Percentiles rank a stretch among this genome's conserved stretches.
phyloP scores from a whole-genome alignment of 2,888 invertebrate species.

The Eucriotettix oculatus region DNA sequence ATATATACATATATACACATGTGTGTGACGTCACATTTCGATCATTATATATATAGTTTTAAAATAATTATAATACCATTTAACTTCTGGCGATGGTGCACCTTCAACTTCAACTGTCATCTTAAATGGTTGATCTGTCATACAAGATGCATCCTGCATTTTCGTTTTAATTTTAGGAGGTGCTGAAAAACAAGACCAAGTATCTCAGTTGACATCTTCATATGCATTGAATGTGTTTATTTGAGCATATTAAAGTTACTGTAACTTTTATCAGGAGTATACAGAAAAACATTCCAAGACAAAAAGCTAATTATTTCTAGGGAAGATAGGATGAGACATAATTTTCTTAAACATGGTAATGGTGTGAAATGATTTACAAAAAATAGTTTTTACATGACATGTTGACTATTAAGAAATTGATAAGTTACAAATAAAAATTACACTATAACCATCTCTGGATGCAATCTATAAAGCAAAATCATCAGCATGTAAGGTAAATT shows the following conservation, averaged over 20 bases:
- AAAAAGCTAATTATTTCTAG: not conserved
- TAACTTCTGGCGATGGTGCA: constrained; percentile 61
- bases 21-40: no score
- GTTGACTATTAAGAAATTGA: no score
- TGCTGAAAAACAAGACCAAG: constrained; percentile 25
- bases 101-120: constrained; percentile 75
- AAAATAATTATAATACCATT: constrained; percentile 32
- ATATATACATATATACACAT: not conserved
- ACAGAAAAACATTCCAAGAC: not conserved
- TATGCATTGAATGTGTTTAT: no score
- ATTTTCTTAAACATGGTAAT: no score
- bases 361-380: no score
- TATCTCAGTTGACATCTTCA: not conserved
- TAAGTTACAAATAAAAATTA: no score
- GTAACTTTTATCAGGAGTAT: not conserved
- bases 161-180: constrained; percentile 75
- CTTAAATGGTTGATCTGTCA: constrained; percentile 52
- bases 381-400: no score
- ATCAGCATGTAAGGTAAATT: no score
- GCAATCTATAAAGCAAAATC: no score
- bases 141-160: constrained; percentile 55
- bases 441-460: no score
- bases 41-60: not conserved
- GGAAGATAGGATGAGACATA: no score
- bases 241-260: no score